A percentile compares a stretch with the other conserved stretches of the same genome.
These are phyloP conservation scores for Spisula subtruncata DNA, from an alignment of 2,888 invertebrate species.

Conservation along the genomic window DNA sequence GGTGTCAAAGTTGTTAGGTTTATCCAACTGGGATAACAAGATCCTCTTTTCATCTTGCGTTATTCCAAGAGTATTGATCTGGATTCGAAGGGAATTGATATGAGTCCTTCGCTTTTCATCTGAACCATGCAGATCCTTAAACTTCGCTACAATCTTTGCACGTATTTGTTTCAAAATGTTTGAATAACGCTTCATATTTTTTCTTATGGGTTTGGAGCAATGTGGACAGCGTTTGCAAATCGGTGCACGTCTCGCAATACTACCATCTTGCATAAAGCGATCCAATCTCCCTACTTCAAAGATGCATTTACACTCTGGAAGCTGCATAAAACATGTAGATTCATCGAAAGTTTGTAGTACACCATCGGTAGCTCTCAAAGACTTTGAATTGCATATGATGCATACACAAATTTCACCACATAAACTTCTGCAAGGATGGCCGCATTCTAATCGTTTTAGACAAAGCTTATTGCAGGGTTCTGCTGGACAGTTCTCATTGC, in stretches of 20 bases:
- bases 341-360: constrained; percentile 89
- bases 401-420: constrained; percentile 92
- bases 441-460: constrained; percentile 88
- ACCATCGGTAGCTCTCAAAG: constrained; percentile 79
- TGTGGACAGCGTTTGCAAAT: constrained; percentile 89
- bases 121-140: neutral
- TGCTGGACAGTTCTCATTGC: constrained; percentile 85
- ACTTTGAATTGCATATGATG: constrained; percentile 85
- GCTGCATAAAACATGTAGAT: constrained; percentile 87
- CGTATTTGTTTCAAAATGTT: constrained; percentile 51
- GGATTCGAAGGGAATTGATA: neutral
- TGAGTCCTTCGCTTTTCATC: neutral
- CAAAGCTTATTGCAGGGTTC: constrained; percentile 85
- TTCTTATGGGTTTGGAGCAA: constrained; percentile 90
- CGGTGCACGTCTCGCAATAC: constrained; percentile 70
- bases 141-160: constrained; percentile 8
- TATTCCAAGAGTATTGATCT: constrained; percentile 10
- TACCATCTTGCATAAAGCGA: constrained; percentile 81
- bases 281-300: constrained; percentile 87
- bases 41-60: neutral
- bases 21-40: neutral
- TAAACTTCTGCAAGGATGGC: constrained; percentile 90
- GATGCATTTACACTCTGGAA: constrained; percentile 84
- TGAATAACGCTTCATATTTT: constrained; percentile 84
- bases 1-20: neutral